These are phyloP conservation scores for Heterodera schachtii DNA, from an alignment of 1,140 invertebrate species.

Conservation along the genomic window DNA sequence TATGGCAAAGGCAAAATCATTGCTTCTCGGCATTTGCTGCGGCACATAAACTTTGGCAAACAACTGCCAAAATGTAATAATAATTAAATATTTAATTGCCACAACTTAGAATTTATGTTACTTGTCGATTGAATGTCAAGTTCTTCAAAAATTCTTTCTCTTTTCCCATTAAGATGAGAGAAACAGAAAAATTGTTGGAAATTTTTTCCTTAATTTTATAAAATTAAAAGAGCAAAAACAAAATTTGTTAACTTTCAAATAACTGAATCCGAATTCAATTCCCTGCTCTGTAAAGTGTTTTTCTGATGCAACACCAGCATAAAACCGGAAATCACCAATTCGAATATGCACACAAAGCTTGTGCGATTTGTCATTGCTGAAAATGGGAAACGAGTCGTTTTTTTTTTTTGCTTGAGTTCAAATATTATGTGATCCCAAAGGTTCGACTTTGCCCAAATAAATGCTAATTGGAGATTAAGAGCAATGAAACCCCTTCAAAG, in stretches of 20 bases:
- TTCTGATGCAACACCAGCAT: neutral
- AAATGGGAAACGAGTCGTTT: no score
- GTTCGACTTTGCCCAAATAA: no score
- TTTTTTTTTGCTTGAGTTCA: no score
- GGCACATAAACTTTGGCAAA: slow-evolving; percentile 17
- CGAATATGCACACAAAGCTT: slow-evolving; percentile 24
- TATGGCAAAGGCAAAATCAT: slow-evolving; percentile 33
- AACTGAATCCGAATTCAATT: slow-evolving; percentile 19
- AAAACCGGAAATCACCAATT: slow-evolving; percentile 1
- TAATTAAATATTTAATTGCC: no score
- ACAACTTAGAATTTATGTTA: no score
- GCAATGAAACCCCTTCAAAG: no score
- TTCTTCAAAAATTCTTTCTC: slow-evolving; percentile 14
- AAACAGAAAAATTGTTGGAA: no score
- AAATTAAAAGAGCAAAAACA: no score
- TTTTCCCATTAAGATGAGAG: slow-evolving; percentile 8
- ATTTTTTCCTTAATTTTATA: no score
- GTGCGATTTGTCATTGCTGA: neutral
- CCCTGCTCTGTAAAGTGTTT: slow-evolving; percentile 23
- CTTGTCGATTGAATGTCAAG: slow-evolving; percentile 6
- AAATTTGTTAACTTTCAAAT: slow-evolving; percentile 6
- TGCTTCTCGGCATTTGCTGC: slow-evolving; percentile 25
- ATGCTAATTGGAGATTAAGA: no score
- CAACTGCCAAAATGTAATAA: no score
- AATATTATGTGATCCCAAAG: no score